Evolutionary conservation across 2,113 vertebrate species (phyloP), one percentile per base, ranked within the genome.

Genomic region (Colaptes auratus): DNA sequence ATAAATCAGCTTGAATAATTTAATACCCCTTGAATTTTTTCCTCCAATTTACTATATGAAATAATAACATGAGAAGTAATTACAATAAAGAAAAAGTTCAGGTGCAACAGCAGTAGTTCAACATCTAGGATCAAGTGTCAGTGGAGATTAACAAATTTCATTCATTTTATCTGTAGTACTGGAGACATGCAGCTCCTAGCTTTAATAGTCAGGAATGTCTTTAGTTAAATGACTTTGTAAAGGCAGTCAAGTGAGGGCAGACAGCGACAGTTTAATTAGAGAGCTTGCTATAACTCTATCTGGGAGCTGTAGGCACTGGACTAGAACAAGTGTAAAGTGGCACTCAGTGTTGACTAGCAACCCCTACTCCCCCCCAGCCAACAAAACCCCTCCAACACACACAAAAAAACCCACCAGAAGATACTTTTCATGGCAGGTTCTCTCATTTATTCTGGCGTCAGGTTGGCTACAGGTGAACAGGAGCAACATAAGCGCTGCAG

Each of bases 241-340:
- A 97, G 96, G 95, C 91, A 97, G 97, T 97, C 96, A 91, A 97
- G 95, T 94, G 96, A 97, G 96, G 96, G 97, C 95, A 92, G 97
- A 97, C 98, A 96, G 95, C 90, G 97, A 97, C 97, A 98, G 97
- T 98, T 98, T 98, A 98, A 98, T 98, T 98, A 98, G 97, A 95
- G 96, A 92, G 97, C 96, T 97, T 67, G 59, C 97, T 95, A 97
- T 97, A 97, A 97, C 97, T 98, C 97, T 97, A 98, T 97, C 97
- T 97, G 88, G 93, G 95, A 94, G 96, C 96, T 96, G 80, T 11
- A 96, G 82, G 98, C 97, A 95, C 94, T 92, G 95, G 97, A 94
- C 96, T 97, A 96, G 97, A 96, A 98, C 96, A 96, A 95, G 96
- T 88, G 94, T 77, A 94, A 96, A 95, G 89, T 1, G 7, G 96